Evolutionary conservation across 2,113 vertebrate genomes (phyloP), one percentile per base, ranked within the genome.

Genomic region (Lipophrys pholis): DNA sequence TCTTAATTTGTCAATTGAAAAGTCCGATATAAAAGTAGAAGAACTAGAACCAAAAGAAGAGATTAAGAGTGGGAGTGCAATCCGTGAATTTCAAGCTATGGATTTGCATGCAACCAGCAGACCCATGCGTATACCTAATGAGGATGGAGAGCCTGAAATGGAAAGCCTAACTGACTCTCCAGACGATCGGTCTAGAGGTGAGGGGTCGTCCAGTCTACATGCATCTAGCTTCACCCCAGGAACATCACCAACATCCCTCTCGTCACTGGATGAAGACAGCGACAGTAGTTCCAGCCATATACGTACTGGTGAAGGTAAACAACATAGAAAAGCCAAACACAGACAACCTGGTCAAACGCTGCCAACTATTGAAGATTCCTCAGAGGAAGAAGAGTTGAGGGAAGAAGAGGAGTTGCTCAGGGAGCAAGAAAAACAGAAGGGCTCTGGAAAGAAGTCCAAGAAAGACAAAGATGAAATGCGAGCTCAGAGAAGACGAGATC

Each of bases 321-420:
- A 97, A 55, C 97, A 97, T 43, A 96, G 96, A 51, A 99, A 99
- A 94, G 96, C 97, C 45, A 95, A 97, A 39, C 97, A 99, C 88
- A 90, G 98, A 54, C 92, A 97, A 11, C 94, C 97, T 54, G 97
- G 97, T 42, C 97, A 97, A 78, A 94, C 94, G 69, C 89, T 99
- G 38, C 98, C 98, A 36, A 99, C 97, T 14, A 99, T 99, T 83
- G 97, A 99, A 90, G 97, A 99, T 84, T 99, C 97, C 12, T 99
- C 97, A 6, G 98, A 99, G 85, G 98, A 99, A 80, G 98, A 99
- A 71, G 97, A 99, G 72, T 62, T 99, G 40, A 89, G 97, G 52
- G 98, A 99, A 84, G 97, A 99, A 73, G 98, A 98, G 76, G 97
- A 98, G 30, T 90, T 98, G 11, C 81, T 98, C 48, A 96, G 94